Base-by-base conservation (phyloP, 2,888 invertebrate genomes). In the Theretra japonica region DNA sequence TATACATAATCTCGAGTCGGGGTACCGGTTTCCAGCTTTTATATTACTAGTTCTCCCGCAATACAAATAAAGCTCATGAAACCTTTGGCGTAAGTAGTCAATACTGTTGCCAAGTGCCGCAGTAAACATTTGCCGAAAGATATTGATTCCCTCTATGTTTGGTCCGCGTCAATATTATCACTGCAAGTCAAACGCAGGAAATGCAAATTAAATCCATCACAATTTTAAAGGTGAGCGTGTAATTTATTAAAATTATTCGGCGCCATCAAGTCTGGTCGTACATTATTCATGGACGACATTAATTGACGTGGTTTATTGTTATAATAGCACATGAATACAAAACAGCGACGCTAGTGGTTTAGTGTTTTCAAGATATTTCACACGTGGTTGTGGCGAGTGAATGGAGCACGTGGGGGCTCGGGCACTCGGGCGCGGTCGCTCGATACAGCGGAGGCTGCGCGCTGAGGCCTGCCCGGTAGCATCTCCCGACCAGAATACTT, bases 361-460 rank as follows among this genome's bases (percentile, higher is more conserved):
- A 53, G n/a, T 69, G 56, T 62, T 68, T 72, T 68, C 25, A 72
- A 69, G 53, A 25, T 68, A 68, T 72, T 72, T 72, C 33, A 33
- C 72, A 72, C 86, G 86, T 86, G 86, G 82, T 75, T 73, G 69
- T 78, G 77, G 83, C 85, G 48, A 83, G 84, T 89, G 90, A 91
- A 90, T 91, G 90, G 75, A 87, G 78, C 89, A 89, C 89, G 88
- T 89, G 88, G 87, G 69, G 30, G n/a, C n/a, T n/a, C n/a, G n/a
- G n/a, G n/a, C n/a, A n/a, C 53, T 57, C 86, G 89, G 90, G 89
- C 85, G 90, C 88, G 90, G 89, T 83, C 90, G 90, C 83, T 91
- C 90, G 87, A 91, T 91, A 91, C 76, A 76, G 83, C 85, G 88
- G 90, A 90, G 90, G 90, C 90, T 90, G 90, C 90, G 90, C 90